Evolutionary conservation across 2,113 vertebrate genomes (phyloP).

Genomic region (Motacilla tschutschensis): DNA sequence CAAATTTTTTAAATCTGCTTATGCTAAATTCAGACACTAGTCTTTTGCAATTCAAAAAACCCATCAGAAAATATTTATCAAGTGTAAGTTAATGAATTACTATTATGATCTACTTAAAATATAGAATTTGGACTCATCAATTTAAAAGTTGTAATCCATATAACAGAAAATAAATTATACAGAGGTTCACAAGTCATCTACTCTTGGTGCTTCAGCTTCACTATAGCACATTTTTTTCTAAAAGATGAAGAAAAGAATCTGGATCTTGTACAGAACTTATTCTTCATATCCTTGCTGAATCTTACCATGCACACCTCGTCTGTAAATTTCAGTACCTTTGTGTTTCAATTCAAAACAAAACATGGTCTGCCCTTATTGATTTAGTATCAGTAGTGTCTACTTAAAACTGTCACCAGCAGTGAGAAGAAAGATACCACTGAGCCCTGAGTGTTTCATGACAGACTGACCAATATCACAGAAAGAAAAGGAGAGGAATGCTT

Average conservation of each 20-base stretch:
- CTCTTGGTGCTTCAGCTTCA: background rate
- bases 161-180: accelerated
- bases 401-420: background rate
- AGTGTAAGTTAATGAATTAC: background rate
- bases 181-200: background rate
- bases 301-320: background rate
- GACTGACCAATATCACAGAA: background rate
- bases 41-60: background rate
- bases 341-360: background rate
- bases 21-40: background rate
- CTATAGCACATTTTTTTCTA: background rate
- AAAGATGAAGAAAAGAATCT: background rate
- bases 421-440: background rate
- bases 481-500: too few species aligned
- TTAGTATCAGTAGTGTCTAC: background rate
- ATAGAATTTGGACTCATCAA: background rate
- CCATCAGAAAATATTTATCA: background rate
- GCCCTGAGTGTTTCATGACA: background rate
- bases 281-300: background rate
- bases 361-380: accelerated
- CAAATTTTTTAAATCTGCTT: background rate
- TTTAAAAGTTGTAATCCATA: background rate
- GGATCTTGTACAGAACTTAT: background rate
- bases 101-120: background rate
- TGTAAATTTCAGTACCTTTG: background rate